Base-by-base conservation (phyloP, 2,113 vertebrate species). In the Neodon shergylaensis region DNA sequence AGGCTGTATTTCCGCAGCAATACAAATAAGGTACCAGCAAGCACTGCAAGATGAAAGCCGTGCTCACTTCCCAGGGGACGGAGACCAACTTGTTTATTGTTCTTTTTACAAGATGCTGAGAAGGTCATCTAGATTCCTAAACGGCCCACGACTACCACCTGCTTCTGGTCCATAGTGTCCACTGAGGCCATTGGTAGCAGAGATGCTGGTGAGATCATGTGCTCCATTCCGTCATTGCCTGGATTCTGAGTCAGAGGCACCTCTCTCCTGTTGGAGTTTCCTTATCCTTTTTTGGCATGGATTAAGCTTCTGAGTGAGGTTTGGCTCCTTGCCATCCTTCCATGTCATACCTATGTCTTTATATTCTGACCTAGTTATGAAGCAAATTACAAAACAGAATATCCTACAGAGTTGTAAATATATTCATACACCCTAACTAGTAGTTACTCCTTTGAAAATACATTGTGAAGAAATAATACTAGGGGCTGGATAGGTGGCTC, bases 331-430 rank as follows among this genome's bases (percentile, higher is more conserved):
- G 65, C 26, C 47, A 58, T 96, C 28, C 84, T 61, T 88, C 31
- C 24, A 61, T 76, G 39, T 63, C 39, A 86, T 79, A 49, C 49
- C 14, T 87, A 19, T 36, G 70, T 63, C 54, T 94, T 3, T 84
- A 33, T 86, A 61, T 73, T 87, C 52, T 61, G 72, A 91, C 70
- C 14, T n/a, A 81, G 12, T 68, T 90, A 92, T 82, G 39, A 95
- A 90, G 92, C 88, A 90, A 88, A 92, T 68, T 82, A 49, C 36
- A 88, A 26, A 93, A 7, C 44, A 39, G 14, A 31, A 31, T 77
- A 58, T 76, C n/a, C 36, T 79, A 79, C 87, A 94, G 93, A 95
- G 63, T 42, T 44, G 88, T 88, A 70, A 94, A 44, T 79, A 83
- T 84, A 74, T 65, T 78, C 8, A 68, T 39, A 52, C 90, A 12